A percentile compares a stretch with the other conserved stretches of the same genome.
phyloP scores from a whole-genome alignment of 2,888 invertebrate species.

The Noctuana brunneofusca region DNA sequence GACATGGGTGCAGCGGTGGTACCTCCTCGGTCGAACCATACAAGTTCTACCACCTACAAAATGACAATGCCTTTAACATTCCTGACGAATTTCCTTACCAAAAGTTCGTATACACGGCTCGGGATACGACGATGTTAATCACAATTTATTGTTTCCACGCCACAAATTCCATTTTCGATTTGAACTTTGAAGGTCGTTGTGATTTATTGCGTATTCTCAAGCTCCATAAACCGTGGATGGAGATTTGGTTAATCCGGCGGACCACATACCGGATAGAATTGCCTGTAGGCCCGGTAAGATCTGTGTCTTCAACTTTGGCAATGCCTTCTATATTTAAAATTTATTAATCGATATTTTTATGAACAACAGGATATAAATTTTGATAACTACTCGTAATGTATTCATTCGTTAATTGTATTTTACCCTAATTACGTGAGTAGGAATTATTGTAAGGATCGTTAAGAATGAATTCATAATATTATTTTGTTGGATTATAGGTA shows the following conservation, averaged over 20 bases:
- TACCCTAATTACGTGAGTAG: no score
- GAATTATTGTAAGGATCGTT: no score
- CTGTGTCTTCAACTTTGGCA: no score
- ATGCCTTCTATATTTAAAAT: no score
- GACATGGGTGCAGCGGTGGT: no score
- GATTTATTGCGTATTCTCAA: slow-evolving; percentile 37
- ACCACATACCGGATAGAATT: background rate
- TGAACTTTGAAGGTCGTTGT: slow-evolving; percentile 39
- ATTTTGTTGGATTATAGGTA: no score
- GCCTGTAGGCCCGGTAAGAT: background rate
- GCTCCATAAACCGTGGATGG: slow-evolving; percentile 29
- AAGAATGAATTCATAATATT: no score
- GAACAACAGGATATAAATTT: no score
- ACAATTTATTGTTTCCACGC: slow-evolving; percentile 40
- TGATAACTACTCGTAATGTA: no score
- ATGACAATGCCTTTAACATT: slow-evolving; percentile 5
- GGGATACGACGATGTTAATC: slow-evolving; percentile 37
- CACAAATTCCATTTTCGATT: slow-evolving; percentile 40
- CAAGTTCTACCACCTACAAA: background rate
- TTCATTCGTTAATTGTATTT: no score
- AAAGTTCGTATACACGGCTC: slow-evolving; percentile 17
- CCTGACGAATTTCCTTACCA: slow-evolving; percentile 1
- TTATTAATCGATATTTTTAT: no score
- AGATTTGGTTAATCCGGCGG: slow-evolving; percentile 23
- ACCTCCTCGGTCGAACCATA: no score